These are phyloP conservation scores for Tauraco hartlaubi DNA, from an alignment of 2,797 vertebrate genomes.

Conservation along the genomic window DNA sequence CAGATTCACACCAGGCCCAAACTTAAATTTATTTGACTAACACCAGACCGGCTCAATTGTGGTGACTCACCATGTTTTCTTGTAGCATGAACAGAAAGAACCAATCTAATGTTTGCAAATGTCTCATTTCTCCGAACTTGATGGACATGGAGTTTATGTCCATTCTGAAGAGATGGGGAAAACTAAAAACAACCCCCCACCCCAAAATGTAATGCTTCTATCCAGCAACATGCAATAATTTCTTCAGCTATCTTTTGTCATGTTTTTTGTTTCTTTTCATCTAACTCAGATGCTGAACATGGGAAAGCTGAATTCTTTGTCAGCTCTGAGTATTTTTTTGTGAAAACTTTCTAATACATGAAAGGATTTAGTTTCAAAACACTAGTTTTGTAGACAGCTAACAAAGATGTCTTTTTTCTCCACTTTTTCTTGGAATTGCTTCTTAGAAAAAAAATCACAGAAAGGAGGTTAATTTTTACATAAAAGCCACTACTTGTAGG, in stretches of 20 bases:
- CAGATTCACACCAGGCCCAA: neutral
- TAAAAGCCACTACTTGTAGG: neutral
- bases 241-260: neutral
- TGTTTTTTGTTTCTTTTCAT: neutral
- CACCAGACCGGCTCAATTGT: neutral
- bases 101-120: neutral
- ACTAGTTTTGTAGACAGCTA: neutral
- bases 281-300: neutral
- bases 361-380: constrained; percentile 4
- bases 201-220: neutral
- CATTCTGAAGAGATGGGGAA: neutral
- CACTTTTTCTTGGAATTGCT: neutral
- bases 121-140: neutral
- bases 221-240: neutral
- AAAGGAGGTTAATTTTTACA: neutral
- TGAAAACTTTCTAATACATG: neutral
- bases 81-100: neutral
- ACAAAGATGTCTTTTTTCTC: constrained; percentile 12
- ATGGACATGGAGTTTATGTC: neutral
- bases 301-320: neutral
- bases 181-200: neutral
- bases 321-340: neutral
- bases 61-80: neutral
- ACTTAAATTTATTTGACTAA: neutral
- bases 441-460: neutral